A percentile compares a stretch with the other conserved stretches of the same genome.
Conservation (phyloP, 2,113 vertebrate genomes). For the Callocephalon fimbriatum region DNA sequence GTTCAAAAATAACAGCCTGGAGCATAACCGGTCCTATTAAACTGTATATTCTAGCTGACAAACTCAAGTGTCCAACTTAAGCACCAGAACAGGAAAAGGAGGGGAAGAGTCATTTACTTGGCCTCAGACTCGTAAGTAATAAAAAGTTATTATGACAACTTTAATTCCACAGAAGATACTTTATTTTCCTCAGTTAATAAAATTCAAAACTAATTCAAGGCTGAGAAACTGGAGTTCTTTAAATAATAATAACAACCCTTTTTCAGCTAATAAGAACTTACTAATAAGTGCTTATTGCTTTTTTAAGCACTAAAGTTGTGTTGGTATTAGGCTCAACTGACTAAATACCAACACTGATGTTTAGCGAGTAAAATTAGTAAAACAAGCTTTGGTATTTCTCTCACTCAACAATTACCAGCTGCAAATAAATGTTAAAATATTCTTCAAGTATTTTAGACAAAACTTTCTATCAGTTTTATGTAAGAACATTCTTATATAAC, state of each 20-base stretch:
- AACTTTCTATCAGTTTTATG: neutral
- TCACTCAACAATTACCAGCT: neutral
- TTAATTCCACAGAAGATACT: neutral
- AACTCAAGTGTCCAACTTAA: neutral
- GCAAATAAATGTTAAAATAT: neutral
- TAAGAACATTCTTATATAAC: neutral
- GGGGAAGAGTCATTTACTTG: neutral
- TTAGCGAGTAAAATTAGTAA: neutral
- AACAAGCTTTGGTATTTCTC: neutral
- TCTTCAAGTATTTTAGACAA: neutral
- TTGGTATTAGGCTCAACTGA: neutral
- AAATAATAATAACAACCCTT: neutral
- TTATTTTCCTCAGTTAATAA: neutral
- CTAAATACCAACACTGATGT: neutral
- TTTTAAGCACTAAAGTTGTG: neutral
- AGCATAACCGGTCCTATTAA: neutral
- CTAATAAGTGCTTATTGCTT: neutral
- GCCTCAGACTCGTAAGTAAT: neutral
- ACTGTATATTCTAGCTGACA: fast-evolving
- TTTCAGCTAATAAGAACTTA: neutral
- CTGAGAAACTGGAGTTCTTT: neutral
- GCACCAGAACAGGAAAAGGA: neutral
- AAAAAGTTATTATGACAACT: neutral
- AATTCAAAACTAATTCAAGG: neutral
- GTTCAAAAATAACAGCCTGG: neutral